Evolutionary conservation across 2,797 vertebrate genomes (phyloP), one percentile per base, ranked within the genome.

Genomic region (Craterocephalus amniculus): DNA sequence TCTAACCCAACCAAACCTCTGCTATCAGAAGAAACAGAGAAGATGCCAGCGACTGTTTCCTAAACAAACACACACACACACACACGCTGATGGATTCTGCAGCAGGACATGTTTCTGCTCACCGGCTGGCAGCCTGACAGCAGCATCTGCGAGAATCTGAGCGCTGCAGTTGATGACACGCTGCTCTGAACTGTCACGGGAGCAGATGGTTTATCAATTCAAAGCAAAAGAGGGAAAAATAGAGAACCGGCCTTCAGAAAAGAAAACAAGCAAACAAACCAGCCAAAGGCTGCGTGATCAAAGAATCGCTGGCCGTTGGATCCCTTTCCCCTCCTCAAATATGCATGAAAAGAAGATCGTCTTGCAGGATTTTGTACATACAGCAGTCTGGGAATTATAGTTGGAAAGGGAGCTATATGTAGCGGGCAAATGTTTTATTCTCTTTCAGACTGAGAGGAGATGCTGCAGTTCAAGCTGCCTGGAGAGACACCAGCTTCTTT

Each of bases 191-290:
- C 77, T 81, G 85, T 87, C 84, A 82, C 36, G 56, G 74, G 80
- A 91, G 70, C 89, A 90, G 87, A 89, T 91, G 90, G 83, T 88
- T 87, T 71, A 84, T 81, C 83, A 83, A 83, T 61, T 87, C 79
- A 70, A 61, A 76, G 74, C 29, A 38, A 78, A 84, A 78, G 36
- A 40, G 24, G 13, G n/a, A 51, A 63, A 57, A 72, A 75, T 67
- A 78, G 2, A 55, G 40, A 72, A 35, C 36, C 29, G 8, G 58
- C 60, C 72, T 55, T 74, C 70, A 70, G 29, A 64, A 45, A 49
- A 58, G 45, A 35, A 67, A 70, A 70, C 65, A 79, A 71, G 65
- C 65, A 79, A 73, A 65, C 58, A 70, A 76, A 78, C 63, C 70
- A 82, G 72, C 62, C 72, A 70, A 76, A 52, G 38, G 7, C 27